Evolutionary conservation across 2,797 vertebrate genomes (phyloP).

Genomic region (Arremon aurantiirostris): DNA sequence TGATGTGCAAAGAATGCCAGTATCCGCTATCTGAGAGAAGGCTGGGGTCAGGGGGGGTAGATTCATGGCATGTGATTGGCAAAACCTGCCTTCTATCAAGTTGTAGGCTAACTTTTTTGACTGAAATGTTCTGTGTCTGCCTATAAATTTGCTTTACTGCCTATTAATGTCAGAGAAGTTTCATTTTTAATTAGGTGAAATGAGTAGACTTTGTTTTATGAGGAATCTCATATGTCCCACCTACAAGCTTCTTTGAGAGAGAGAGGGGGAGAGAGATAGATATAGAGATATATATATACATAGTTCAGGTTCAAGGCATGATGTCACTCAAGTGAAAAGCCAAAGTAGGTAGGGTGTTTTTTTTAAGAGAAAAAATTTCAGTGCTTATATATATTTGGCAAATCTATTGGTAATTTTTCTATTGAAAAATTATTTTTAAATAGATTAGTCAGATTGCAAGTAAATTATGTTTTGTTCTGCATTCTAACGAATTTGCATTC

Average conservation of each 20-base stretch:
- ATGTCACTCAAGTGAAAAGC: conserved; percentile 66
- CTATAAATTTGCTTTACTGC: conserved; percentile 81
- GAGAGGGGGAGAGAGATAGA: not conserved
- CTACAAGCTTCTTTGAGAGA: conserved; percentile 49
- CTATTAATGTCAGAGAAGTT: conserved; percentile 80
- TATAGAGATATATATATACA: conserved; percentile 50
- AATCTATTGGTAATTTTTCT: conserved; percentile 39
- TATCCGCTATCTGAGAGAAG: conserved; percentile 77
- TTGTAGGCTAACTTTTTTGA: conserved; percentile 83
- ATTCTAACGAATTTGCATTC: not conserved
- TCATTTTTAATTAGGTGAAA: conserved; percentile 81
- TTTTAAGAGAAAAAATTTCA: conserved; percentile 44
- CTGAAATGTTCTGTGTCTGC: conserved; percentile 75
- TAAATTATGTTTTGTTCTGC: conserved; percentile 31
- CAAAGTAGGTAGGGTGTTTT: conserved; percentile 33
- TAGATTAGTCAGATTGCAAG: conserved; percentile 13
- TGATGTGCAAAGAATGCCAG: conserved; percentile 82
- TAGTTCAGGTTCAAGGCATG: conserved; percentile 60
- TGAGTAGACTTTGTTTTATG: conserved; percentile 74
- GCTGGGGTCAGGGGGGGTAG: conserved; percentile 80
- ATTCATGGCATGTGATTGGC: conserved; percentile 83
- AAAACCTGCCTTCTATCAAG: conserved; percentile 81
- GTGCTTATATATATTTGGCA: conserved; percentile 41
- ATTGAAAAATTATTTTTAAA: conserved; percentile 52
- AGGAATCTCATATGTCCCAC: conserved; percentile 61